A percentile compares a stretch with the other conserved stretches of the same genome.
Evolutionary conservation across 2,888 invertebrate genomes (phyloP).

Genomic region (Drosophila falleni): DNA sequence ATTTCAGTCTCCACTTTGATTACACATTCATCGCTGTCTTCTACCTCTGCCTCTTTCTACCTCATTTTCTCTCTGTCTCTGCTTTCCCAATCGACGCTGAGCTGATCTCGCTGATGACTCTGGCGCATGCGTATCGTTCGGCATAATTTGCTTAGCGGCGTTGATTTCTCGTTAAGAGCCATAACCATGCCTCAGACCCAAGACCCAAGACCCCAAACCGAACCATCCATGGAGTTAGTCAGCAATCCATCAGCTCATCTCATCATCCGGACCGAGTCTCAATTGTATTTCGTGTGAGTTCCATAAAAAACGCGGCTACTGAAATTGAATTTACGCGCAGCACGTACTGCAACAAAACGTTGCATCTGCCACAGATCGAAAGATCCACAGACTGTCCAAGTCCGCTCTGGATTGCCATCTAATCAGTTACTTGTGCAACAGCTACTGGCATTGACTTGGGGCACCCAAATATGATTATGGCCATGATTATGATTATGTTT

Average conservation of each 20-base stretch:
- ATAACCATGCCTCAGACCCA: conserved; percentile 23
- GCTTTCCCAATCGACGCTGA: conserved; percentile 43
- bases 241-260: conserved; percentile 51
- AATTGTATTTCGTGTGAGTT: conserved; percentile 56
- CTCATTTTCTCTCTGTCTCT: background rate
- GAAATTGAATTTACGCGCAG: conserved; percentile 84
- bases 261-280: conserved; percentile 31
- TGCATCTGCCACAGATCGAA: conserved; percentile 64
- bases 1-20: conserved; percentile 58
- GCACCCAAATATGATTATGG: conserved; percentile 27
- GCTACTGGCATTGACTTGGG: conserved; percentile 67
- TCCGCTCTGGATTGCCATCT: conserved; percentile 38
- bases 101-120: conserved; percentile 65
- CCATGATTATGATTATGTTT: conserved; percentile 60
- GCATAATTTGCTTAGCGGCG: conserved; percentile 82
- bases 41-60: background rate
- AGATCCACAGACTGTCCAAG: background rate
- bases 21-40: conserved; percentile 47
- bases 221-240: background rate
- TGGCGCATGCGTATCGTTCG: conserved; percentile 84
- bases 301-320: conserved; percentile 69
- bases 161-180: conserved; percentile 79
- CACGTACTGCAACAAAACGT: conserved; percentile 85
- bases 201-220: background rate
- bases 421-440: conserved; percentile 50